phyloP scores from a whole-genome alignment of 2,797 vertebrate genomes.

The Falco concolor region DNA sequence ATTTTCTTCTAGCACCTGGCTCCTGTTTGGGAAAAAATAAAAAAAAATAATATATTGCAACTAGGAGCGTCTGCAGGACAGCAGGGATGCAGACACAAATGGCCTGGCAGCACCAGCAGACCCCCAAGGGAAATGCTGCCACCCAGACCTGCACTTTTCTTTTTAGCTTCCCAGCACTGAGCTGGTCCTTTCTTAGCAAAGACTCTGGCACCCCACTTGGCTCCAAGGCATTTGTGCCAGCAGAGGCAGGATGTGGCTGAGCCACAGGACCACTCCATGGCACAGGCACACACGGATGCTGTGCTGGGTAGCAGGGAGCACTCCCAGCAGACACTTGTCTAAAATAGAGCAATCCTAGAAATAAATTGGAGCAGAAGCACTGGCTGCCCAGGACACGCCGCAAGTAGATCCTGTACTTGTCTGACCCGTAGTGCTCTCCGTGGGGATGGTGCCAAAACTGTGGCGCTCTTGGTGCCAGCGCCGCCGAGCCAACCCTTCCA shows the following conservation, averaged over 20 bases:
- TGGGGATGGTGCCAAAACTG: neutral
- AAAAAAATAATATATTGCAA: neutral
- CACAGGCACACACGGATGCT: neutral
- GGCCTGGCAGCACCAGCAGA: neutral
- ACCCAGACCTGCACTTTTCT: neutral
- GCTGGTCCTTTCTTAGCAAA: neutral
- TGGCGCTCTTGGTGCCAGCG: neutral
- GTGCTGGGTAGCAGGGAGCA: neutral
- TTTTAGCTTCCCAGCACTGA: neutral
- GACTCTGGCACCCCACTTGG: neutral
- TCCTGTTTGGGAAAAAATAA: neutral
- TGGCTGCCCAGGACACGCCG: neutral
- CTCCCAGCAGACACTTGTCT: neutral
- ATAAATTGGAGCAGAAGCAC: neutral
- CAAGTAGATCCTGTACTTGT: neutral
- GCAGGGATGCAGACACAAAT: neutral
- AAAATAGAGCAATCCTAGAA: neutral
- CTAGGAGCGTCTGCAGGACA: neutral
- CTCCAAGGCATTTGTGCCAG: neutral
- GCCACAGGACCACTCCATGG: accelerated
- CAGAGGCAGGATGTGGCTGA: neutral
- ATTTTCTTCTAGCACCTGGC: neutral
- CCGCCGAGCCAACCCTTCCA: accelerated
- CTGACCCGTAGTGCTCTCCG: neutral
- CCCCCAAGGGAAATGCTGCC: neutral